phyloP scores from a whole-genome alignment of 2,797 vertebrate species.

The Margarornis squamiger region DNA sequence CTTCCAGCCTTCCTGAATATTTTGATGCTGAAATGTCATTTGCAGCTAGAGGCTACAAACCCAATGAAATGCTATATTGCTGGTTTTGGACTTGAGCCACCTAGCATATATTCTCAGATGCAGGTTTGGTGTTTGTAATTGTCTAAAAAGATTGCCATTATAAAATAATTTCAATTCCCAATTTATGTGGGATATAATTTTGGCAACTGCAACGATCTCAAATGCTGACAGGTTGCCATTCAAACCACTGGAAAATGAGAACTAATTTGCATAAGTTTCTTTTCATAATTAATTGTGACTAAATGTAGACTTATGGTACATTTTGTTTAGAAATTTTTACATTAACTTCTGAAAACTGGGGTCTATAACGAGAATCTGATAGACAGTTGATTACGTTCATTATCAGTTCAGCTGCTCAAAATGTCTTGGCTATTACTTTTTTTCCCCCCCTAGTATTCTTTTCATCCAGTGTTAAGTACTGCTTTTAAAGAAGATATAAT shows the following conservation, averaged over 20 bases:
- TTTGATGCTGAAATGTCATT: neutral
- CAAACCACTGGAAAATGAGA: constrained; percentile 16
- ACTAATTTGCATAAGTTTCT: constrained; percentile 40
- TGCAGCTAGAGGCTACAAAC: neutral
- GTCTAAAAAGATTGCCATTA: neutral
- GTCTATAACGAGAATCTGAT: constrained; percentile 11
- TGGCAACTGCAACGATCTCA: constrained; percentile 15
- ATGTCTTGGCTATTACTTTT: constrained; percentile 4
- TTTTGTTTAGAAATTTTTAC: constrained; percentile 58
- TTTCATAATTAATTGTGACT: constrained; percentile 61
- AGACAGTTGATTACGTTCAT: constrained; percentile 44
- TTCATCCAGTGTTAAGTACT: neutral
- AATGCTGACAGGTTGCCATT: constrained; percentile 30
- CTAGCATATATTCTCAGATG: neutral
- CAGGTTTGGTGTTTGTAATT: neutral
- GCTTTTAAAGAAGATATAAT: constrained; percentile 30
- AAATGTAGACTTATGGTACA: constrained; percentile 56
- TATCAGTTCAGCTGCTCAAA: constrained; percentile 36
- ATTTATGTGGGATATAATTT: neutral
- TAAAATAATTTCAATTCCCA: constrained; percentile 2
- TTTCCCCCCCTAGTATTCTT: neutral
- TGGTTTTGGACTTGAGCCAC: neutral
- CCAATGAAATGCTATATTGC: neutral
- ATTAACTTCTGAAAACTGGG: constrained; percentile 40
- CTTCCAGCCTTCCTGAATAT: neutral